Percentiles rank a stretch among this genome's conserved stretches.
Conservation (phyloP, 2,797 vertebrate genomes). For the Platyrinchus mystaceus region DNA sequence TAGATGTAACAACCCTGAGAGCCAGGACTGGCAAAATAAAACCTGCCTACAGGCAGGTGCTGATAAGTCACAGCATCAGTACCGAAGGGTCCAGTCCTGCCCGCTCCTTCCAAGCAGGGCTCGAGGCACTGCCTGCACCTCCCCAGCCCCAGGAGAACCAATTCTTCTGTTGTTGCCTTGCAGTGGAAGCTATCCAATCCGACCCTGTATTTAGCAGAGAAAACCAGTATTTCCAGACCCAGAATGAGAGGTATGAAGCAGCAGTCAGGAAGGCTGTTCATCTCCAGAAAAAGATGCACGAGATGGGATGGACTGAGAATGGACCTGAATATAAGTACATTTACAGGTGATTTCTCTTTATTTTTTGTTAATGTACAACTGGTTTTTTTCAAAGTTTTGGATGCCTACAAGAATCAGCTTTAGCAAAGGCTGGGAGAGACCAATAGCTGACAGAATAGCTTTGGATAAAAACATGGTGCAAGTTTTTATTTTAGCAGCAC, state of each 20-base stretch:
- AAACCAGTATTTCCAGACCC: conserved; percentile 73
- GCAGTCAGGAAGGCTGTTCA: conserved; percentile 61
- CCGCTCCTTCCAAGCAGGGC: rapidly evolving
- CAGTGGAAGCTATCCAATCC: conserved; percentile 61
- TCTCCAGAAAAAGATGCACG: conserved; percentile 39
- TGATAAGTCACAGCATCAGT: background rate
- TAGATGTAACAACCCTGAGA: background rate
- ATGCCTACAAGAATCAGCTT: background rate
- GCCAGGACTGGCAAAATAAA: background rate
- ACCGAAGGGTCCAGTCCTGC: background rate
- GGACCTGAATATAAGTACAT: conserved; percentile 55
- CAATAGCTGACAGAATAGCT: background rate
- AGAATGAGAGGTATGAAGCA: conserved; percentile 69
- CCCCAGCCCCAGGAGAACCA: background rate
- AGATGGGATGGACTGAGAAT: conserved; percentile 66
- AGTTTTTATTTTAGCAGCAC: background rate
- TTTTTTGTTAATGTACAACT: background rate
- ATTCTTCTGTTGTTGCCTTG: background rate
- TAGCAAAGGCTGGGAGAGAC: background rate
- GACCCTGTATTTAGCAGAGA: conserved; percentile 69
- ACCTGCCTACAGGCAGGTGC: background rate
- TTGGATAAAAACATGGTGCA: background rate
- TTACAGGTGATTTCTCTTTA: conserved; percentile 55
- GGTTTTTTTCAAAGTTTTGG: background rate
- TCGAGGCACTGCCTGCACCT: rapidly evolving